These are phyloP conservation scores for Paradisaea rubra DNA, from an alignment of 2,113 vertebrate genomes.

Conservation along the genomic window DNA sequence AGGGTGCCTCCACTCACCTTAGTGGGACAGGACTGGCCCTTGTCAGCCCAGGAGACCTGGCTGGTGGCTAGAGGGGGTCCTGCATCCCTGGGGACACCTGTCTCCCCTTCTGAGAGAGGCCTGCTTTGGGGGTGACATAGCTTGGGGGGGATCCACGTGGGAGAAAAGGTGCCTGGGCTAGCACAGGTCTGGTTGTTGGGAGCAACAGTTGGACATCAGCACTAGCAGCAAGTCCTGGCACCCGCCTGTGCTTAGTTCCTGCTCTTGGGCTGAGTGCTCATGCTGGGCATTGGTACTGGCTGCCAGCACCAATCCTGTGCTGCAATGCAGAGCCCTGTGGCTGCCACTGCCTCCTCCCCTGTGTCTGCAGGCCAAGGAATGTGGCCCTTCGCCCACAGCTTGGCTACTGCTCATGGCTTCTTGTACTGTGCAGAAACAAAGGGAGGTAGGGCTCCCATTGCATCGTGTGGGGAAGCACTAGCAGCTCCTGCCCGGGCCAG, in stretches of 20 bases:
- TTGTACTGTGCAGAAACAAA: neutral
- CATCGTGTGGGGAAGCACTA: neutral
- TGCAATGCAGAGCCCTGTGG: neutral
- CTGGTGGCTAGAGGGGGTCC: neutral
- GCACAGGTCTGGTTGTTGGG: accelerated
- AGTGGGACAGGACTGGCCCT: neutral
- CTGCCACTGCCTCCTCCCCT: neutral
- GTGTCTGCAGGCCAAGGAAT: neutral
- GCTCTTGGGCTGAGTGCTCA: neutral
- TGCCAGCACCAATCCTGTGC: neutral
- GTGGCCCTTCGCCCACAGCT: neutral
- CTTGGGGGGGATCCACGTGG: neutral
- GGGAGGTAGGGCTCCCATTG: neutral
- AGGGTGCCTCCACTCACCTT: neutral
- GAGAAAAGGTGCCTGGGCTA: neutral
- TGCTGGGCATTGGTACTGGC: neutral
- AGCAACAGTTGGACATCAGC: neutral
- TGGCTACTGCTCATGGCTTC: neutral
- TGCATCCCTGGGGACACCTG: neutral
- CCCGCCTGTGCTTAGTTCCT: accelerated
- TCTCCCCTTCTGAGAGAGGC: neutral
- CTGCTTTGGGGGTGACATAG: neutral
- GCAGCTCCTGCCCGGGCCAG: neutral
- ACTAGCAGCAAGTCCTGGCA: neutral
- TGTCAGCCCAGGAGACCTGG: neutral